These are phyloP conservation scores for Chrysogorgia sp. DNA, from an alignment of 92 coral and sea anemone species.

Conservation along the genomic window DNA sequence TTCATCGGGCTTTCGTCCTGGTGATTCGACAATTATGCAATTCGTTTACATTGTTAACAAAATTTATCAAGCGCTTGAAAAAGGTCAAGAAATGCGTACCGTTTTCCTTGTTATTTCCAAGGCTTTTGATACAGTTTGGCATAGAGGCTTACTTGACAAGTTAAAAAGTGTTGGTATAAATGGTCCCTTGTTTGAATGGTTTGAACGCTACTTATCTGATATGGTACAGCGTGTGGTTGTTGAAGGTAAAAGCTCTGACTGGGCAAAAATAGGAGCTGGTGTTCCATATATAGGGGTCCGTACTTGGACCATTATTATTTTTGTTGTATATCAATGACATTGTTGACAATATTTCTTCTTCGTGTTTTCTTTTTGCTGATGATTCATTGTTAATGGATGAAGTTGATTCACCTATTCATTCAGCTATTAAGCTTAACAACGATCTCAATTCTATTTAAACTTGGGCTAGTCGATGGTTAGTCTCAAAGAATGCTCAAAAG, in stretches of 20 bases:
- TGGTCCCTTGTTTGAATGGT: constrained; percentile 64
- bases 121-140: too few species aligned
- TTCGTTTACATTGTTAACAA: too few species aligned
- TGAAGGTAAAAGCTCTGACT: constrained; percentile 50
- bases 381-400: constrained; percentile 34
- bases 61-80: too few species aligned
- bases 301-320: constrained; percentile 49
- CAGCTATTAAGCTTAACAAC: constrained; percentile 39
- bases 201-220: constrained; percentile 47
- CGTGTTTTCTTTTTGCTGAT: constrained; percentile 30
- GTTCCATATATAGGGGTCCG: constrained; percentile 41
- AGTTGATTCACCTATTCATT: constrained; percentile 22
- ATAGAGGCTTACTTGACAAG: too few species aligned
- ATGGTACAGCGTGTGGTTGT: constrained; percentile 51
- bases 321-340: constrained; percentile 51
- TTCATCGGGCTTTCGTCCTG: too few species aligned
- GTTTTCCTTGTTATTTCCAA: too few species aligned
- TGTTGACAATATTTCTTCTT: constrained; percentile 20
- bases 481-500: constrained; percentile 36
- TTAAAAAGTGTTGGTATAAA: too few species aligned
- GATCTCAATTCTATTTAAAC: constrained; percentile 16
- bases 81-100: too few species aligned
- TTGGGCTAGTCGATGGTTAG: constrained; percentile 31
- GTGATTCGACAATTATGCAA: too few species aligned
- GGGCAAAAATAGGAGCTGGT: constrained; percentile 41